Base-by-base conservation (phyloP, 2,888 invertebrate species). In the Seira ritae region DNA sequence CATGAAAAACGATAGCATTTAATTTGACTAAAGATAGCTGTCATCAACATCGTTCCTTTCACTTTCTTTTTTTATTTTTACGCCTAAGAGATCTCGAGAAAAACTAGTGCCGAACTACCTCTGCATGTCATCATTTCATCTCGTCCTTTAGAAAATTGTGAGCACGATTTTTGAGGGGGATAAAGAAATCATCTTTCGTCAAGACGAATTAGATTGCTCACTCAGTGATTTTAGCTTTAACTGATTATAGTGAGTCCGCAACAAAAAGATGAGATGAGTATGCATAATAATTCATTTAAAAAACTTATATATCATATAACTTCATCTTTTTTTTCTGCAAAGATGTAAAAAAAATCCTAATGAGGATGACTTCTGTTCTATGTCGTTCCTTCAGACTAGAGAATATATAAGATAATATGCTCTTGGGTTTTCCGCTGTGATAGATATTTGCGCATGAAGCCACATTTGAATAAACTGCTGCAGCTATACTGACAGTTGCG, bases 51-150 rank as follows among this genome's bases (percentile, higher is more conserved):
- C 42, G 4, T 12, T 42, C 74, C 74, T 74, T 74, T 74, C 74
- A 74, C 74, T 74, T 74, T 74, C 65, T 65, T 50, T 50, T 55
- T 70, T 70, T 1, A n/a, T n/a, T 37, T 68, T 31, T 37, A 68
- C 68, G 68, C 68, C 37, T 37, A 22, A 31, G 8, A 8, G 2
- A 2, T 31, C 8, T 4, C 31, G 6, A n/a, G 15, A n/a, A 50
- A 50, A 50, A 50, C 3, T 50, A 12, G 2, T 50, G 50, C 50
- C 50, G 12, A n/a, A n/a, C n/a, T n/a, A n/a, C n/a, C n/a, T 50
- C 50, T 50, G 50, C 50, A 50, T 50, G 6, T 50, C 50, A n/a
- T 50, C 50, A n/a, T 50, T 3, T 8, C 12, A 50, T n/a, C 50
- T 50, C 31, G 31, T 31, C 17, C 50, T 50, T 50, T 50, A 50